Evolutionary conservation across 1,140 invertebrate genomes (phyloP).

Genomic region (Holcopasites calliopsidis): DNA sequence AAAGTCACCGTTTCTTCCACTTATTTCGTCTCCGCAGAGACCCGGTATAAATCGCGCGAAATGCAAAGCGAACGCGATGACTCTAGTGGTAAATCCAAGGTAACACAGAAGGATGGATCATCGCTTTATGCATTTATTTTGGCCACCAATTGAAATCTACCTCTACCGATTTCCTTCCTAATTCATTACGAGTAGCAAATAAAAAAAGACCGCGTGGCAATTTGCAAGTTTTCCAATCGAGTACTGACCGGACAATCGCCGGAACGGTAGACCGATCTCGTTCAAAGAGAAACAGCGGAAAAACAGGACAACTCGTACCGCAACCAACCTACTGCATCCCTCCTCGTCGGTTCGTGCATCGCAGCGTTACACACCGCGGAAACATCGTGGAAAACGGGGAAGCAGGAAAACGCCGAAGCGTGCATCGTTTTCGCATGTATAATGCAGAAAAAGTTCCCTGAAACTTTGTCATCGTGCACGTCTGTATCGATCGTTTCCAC

Average conservation of each 20-base stretch:
- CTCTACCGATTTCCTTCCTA: no score
- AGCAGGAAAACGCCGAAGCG: conserved; percentile 5
- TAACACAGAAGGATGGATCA: no score
- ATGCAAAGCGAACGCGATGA: conserved; percentile 33
- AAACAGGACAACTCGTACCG: not conserved
- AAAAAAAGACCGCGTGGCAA: no score
- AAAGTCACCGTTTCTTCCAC: conserved; percentile 37
- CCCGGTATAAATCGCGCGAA: conserved; percentile 22
- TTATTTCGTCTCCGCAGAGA: conserved; percentile 14
- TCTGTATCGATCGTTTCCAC: conserved; percentile 37
- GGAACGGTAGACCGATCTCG: not conserved
- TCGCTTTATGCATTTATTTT: not conserved
- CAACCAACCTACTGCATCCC: no score
- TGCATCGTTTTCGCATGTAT: not conserved
- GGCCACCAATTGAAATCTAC: no score
- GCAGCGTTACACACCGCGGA: not conserved
- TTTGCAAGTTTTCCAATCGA: no score
- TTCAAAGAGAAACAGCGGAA: conserved; percentile 4
- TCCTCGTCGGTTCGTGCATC: conserved; percentile 10
- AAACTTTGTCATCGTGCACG: conserved; percentile 36
- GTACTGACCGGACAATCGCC: not conserved
- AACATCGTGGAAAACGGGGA: not conserved
- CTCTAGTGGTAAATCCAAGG: conserved; percentile 26
- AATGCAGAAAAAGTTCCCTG: conserved; percentile 27
- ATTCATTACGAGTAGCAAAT: no score